phyloP scores from a whole-genome alignment of 2,888 invertebrate genomes.

The Halictus ligatus region DNA sequence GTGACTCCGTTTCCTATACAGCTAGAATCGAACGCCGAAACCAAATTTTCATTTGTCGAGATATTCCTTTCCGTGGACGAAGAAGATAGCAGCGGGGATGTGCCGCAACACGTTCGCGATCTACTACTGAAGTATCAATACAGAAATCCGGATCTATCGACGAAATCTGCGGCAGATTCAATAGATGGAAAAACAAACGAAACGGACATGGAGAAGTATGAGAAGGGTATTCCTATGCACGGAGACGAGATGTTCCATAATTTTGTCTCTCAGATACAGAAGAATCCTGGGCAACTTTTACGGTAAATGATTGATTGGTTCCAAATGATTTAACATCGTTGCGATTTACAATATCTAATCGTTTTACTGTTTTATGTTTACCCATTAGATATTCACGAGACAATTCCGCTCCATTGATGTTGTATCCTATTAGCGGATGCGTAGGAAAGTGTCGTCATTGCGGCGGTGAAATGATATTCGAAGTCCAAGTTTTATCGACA shows the following conservation, averaged over 20 bases:
- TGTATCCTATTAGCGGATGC: slow-evolving; percentile 87
- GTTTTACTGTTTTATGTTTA: slow-evolving; percentile 18
- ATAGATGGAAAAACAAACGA: slow-evolving; percentile 79
- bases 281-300: slow-evolving; percentile 92
- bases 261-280: slow-evolving; percentile 90
- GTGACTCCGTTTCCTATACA: slow-evolving; percentile 86
- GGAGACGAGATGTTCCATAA: slow-evolving; percentile 94
- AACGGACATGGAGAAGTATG: slow-evolving; percentile 89
- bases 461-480: slow-evolving; percentile 90
- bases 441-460: slow-evolving; percentile 88
- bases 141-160: slow-evolving; percentile 65
- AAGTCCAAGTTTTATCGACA: slow-evolving; percentile 93
- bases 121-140: slow-evolving; percentile 87
- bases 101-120: slow-evolving; percentile 87
- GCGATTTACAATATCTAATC: neutral
- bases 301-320: slow-evolving; percentile 86
- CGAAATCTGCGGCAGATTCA: slow-evolving; percentile 68
- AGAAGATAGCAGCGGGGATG: slow-evolving; percentile 84
- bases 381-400: slow-evolving; percentile 90
- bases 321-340: slow-evolving; percentile 22
- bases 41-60: slow-evolving; percentile 84
- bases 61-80: slow-evolving; percentile 88
- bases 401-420: slow-evolving; percentile 87
- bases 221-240: slow-evolving; percentile 91
- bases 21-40: slow-evolving; percentile 77